Evolutionary conservation across 2,888 invertebrate genomes (phyloP), one percentile per base, ranked within the genome.

Genomic region (Megaustenia siamemsis): DNA sequence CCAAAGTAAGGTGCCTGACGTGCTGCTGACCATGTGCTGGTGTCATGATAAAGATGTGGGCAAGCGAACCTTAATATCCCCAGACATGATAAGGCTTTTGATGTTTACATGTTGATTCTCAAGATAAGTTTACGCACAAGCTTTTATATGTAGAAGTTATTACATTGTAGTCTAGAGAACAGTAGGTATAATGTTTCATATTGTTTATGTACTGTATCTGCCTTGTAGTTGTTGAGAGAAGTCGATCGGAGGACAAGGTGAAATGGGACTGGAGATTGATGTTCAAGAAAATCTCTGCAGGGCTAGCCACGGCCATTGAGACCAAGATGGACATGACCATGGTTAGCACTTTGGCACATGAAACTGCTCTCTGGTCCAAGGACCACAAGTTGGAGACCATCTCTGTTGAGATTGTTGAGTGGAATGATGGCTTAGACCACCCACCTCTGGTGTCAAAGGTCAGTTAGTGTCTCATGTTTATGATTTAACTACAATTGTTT

Each of bases 251-350:
- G 78, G 92, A 92, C 80, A 89, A 89, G 78, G 86, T 91, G 15
- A 84, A 87, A 49, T 93, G 93, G 93, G 90, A 92, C 78, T 93
- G 93, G 93, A 90, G 90, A 75, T 83, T 90, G 45, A 90, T 91
- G 82, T 93, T 93, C 85, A 92, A 92, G 86, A 91, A 90, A 84
- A 86, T 93, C 43, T 87, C 90, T 5, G 87, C 89, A 8, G 92
- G 92, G 68, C 79, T 93, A 32, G 90, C 92, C 1, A 88, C 89
- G 69, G 90, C 89, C 75, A 88, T 93, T 10, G 92, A 92, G 63
- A 86, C 88, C 28, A 87, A 87, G 68, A 88, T 93, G 32, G 86
- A 90, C 45, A 87, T 88, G 38, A 84, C 89, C 71, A 87, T 90
- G 78, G 87, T 89, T 45, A 82, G 81, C 0, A 83, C 87, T 0